phyloP scores from a whole-genome alignment of 2,888 invertebrate species.

The Brachylomia viminalis region DNA sequence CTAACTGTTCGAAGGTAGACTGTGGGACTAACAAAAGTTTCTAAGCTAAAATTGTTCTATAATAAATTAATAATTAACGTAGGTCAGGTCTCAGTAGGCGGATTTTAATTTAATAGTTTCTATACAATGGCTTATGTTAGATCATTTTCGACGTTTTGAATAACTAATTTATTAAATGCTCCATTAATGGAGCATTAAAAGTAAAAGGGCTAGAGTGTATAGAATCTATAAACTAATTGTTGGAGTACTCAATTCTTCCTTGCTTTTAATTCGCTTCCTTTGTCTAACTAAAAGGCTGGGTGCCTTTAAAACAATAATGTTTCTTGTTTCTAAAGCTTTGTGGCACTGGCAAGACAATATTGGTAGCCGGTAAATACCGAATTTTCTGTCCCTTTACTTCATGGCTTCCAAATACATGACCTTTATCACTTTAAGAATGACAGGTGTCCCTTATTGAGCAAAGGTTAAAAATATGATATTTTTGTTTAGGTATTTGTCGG shows the following conservation, averaged over 20 bases:
- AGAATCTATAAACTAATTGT: conserved; percentile 20
- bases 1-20: background rate
- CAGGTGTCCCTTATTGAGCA: background rate
- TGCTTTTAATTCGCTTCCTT: background rate
- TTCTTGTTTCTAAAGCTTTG: background rate
- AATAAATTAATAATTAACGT: conserved; percentile 17
- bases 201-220: conserved; percentile 9
- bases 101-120: conserved; percentile 32
- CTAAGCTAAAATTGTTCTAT: background rate
- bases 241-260: background rate
- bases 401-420: background rate
- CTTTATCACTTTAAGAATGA: background rate
- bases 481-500: conserved; percentile 95
- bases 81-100: background rate
- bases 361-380: background rate
- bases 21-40: background rate
- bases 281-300: background rate
- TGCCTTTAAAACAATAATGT: background rate
- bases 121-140: conserved; percentile 1
- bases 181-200: conserved; percentile 22
- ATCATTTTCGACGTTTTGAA: conserved; percentile 18
- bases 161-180: conserved; percentile 34
- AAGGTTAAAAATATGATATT: background rate
- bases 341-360: background rate
- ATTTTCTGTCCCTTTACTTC: background rate